A percentile compares a stretch with the other conserved stretches of the same genome.
Evolutionary conservation across 2,797 vertebrate genomes (phyloP).

Genomic region (Rhinogobio ventralis): DNA sequence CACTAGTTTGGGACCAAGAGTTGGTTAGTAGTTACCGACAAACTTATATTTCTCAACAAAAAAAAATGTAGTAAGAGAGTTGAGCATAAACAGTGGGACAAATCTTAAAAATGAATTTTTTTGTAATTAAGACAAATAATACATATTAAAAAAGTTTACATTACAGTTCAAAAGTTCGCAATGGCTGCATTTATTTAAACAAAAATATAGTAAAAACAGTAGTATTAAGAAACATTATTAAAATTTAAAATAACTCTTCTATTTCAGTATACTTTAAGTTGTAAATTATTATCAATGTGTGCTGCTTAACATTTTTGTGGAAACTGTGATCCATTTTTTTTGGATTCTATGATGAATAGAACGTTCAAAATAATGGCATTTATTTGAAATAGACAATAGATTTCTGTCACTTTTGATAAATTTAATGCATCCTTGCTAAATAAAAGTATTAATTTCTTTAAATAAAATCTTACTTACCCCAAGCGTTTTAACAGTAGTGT

Average conservation of each 20-base stretch:
- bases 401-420: background rate
- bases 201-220: no score
- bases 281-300: background rate
- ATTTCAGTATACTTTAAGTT: background rate
- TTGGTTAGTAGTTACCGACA: background rate
- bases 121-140: background rate
- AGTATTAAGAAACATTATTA: background rate
- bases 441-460: background rate
- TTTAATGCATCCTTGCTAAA: background rate
- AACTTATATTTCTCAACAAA: no score
- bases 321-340: no score
- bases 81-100: background rate
- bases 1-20: no score
- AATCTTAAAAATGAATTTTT: background rate
- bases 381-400: background rate
- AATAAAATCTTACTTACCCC: background rate
- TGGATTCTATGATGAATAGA: background rate
- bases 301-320: background rate
- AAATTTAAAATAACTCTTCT: background rate
- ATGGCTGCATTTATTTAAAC: no score
- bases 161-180: no score
- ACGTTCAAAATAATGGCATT: background rate
- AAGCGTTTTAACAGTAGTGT: background rate
- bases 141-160: background rate
- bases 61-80: background rate